phyloP scores from a whole-genome alignment of 2,797 vertebrate species.

The Gadopsis bispinosus region DNA sequence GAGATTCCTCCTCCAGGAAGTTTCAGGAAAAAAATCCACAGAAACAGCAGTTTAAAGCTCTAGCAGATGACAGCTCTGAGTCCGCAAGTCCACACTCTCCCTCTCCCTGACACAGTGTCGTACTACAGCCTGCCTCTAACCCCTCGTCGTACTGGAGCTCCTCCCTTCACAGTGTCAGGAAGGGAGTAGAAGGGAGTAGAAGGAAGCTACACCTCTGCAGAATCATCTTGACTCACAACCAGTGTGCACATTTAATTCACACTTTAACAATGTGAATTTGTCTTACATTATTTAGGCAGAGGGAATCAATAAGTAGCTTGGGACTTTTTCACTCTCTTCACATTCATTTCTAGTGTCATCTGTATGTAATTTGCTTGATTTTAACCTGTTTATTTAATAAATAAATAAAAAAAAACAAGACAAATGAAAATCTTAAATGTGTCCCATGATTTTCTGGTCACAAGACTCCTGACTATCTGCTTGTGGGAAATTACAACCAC shows the following conservation, averaged over 20 bases:
- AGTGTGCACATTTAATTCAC: not conserved
- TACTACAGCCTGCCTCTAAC: slow-evolving; percentile 75
- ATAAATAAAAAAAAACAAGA: not conserved
- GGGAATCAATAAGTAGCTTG: not conserved
- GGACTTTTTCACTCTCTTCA: not conserved
- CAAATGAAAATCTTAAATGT: not conserved
- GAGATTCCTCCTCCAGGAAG: slow-evolving; percentile 44
- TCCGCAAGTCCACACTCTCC: slow-evolving; percentile 65
- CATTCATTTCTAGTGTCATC: not conserved
- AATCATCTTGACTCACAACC: slow-evolving; percentile 24
- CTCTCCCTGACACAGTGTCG: slow-evolving; percentile 69
- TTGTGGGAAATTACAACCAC: slow-evolving; percentile 13
- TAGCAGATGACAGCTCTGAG: slow-evolving; percentile 65
- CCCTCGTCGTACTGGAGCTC: slow-evolving; percentile 63
- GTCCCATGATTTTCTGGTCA: slow-evolving; percentile 22
- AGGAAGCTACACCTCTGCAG: slow-evolving; percentile 10
- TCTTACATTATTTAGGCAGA: not conserved
- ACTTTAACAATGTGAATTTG: not conserved
- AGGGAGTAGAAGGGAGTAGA: slow-evolving; percentile 5
- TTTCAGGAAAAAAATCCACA: slow-evolving; percentile 63
- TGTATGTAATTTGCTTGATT: not conserved
- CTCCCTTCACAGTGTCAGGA: slow-evolving; percentile 65
- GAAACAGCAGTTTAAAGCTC: slow-evolving; percentile 51
- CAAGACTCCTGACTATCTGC: not conserved
- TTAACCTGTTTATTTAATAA: not conserved